Evolutionary conservation across 2,797 vertebrate genomes (phyloP).

Genomic region (Falco cherrug): DNA sequence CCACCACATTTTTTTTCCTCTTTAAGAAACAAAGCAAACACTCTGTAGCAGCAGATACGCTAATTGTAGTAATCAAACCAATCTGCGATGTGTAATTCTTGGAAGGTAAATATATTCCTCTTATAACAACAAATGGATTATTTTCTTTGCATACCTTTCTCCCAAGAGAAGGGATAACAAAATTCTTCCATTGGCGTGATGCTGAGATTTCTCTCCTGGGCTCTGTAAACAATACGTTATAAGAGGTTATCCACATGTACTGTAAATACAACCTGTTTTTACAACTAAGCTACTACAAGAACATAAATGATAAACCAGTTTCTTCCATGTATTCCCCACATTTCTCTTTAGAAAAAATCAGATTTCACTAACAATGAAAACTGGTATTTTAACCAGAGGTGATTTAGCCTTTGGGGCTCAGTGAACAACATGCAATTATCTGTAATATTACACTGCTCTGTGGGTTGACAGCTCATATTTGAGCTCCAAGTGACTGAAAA

Average conservation of each 20-base stretch:
- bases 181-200: not conserved
- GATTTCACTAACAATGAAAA: not conserved
- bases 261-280: constrained; percentile 14
- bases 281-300: not conserved
- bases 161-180: not conserved
- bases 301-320: not conserved
- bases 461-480: not conserved
- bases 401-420: not conserved
- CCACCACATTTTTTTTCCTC: not conserved
- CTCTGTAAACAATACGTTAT: not conserved
- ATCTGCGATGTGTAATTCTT: not conserved
- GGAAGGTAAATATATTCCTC: not conserved
- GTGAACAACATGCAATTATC: not conserved
- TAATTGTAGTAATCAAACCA: not conserved
- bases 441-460: not conserved
- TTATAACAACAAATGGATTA: not conserved
- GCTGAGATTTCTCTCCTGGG: constrained; percentile 12
- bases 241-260: not conserved
- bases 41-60: not conserved
- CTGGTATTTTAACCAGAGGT: not conserved
- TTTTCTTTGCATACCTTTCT: constrained; percentile 17
- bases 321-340: not conserved
- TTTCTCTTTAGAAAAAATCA: constrained; percentile 18
- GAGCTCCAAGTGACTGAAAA: not conserved
- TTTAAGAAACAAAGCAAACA: not conserved